A percentile compares a stretch with the other conserved stretches of the same genome.
Evolutionary conservation across 2,797 vertebrate species (phyloP).

Genomic region (Diplodus puntazzo): DNA sequence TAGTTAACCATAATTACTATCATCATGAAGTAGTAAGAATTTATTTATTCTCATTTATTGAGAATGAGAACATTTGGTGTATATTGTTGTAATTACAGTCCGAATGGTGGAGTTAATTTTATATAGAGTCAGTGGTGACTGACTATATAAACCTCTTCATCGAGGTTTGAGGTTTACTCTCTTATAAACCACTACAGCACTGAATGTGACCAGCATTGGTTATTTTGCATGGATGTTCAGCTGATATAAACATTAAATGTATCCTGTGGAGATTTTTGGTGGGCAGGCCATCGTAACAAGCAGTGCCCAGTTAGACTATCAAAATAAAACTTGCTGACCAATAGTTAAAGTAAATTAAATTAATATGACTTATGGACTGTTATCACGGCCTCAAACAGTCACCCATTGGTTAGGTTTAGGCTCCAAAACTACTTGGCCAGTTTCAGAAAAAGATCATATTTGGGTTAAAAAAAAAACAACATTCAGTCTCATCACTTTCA

Average conservation of each 20-base stretch:
- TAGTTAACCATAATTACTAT: neutral
- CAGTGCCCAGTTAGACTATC: too few species aligned
- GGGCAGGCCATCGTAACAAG: neutral
- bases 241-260: neutral
- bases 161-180: neutral
- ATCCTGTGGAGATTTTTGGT: constrained; percentile 2
- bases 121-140: neutral
- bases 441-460: too few species aligned
- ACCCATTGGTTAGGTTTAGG: too few species aligned
- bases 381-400: too few species aligned
- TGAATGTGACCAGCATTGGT: constrained; percentile 10
- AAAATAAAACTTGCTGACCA: too few species aligned
- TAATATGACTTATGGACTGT: too few species aligned
- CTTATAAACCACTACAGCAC: constrained; percentile 2
- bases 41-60: neutral
- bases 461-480: too few species aligned
- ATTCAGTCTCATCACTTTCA: too few species aligned
- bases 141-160: neutral
- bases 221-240: constrained; percentile 3
- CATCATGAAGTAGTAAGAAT: neutral
- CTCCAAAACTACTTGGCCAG: too few species aligned
- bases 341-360: too few species aligned
- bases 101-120: neutral
- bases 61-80: neutral
- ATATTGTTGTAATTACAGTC: neutral